These are phyloP conservation scores for Coelinius sp. DNA, from an alignment of 2,888 invertebrate genomes.

Conservation along the genomic window DNA sequence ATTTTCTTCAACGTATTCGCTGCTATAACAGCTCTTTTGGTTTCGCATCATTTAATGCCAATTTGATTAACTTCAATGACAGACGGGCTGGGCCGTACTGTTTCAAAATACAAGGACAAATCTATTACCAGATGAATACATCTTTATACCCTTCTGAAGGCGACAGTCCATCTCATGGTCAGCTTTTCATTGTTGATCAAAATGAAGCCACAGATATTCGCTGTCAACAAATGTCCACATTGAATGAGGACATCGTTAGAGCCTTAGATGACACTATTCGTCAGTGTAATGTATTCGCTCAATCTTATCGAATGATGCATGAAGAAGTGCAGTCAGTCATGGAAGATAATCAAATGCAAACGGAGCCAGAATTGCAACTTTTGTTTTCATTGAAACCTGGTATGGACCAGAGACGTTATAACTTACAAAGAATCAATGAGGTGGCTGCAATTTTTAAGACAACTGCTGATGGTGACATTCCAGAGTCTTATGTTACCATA, in stretches of 20 bases:
- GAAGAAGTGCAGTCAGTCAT: too few species aligned
- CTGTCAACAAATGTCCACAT: neutral
- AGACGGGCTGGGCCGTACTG: too few species aligned
- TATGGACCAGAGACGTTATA: neutral
- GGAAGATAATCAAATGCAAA: too few species aligned
- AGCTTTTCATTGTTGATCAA: conserved; percentile 8
- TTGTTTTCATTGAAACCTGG: conserved; percentile 14
- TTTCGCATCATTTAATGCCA: conserved; percentile 39
- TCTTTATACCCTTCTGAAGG: conserved; percentile 17
- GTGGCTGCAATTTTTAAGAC: conserved; percentile 40
- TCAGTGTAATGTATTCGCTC: too few species aligned
- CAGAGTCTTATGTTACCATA: conserved; percentile 43
- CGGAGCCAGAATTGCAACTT: conserved; percentile 10
- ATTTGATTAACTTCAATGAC: conserved; percentile 21
- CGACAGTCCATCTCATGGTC: too few species aligned
- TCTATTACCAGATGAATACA: too few species aligned
- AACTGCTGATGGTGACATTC: too few species aligned
- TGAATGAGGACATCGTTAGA: neutral
- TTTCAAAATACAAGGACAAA: too few species aligned
- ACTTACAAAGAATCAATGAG: neutral
- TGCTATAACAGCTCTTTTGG: conserved; percentile 17
- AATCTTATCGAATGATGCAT: too few species aligned
- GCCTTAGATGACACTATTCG: conserved; percentile 24
- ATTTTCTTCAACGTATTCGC: neutral
- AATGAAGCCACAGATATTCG: neutral